Conservation (phyloP, 1,140 invertebrate species). For the Drosophila suzukii region DNA sequence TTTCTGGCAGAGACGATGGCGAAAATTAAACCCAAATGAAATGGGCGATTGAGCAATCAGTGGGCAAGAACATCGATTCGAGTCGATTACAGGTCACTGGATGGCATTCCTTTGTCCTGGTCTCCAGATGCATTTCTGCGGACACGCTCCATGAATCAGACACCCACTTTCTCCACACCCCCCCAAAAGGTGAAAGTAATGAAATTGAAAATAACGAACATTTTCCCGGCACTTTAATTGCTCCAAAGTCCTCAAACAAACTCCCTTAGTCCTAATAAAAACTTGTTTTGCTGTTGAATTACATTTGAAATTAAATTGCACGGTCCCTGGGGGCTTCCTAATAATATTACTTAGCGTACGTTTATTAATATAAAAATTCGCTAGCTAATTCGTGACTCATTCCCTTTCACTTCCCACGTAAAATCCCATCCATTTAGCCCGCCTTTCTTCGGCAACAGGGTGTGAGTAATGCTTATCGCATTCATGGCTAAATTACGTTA, state of each 20-base stretch:
- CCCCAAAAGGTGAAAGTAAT: constrained; percentile 1
- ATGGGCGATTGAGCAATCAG: constrained; percentile 44
- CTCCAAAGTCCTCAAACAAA: background rate
- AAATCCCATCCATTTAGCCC: constrained; percentile 39
- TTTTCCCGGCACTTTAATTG: constrained; percentile 15
- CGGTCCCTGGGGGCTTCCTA: constrained; percentile 9
- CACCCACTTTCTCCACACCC: background rate
- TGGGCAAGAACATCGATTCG: constrained; percentile 17
- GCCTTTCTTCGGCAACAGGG: constrained; percentile 17
- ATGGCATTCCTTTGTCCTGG: background rate
- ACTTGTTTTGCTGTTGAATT: constrained; percentile 33
- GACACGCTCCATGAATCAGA: constrained; percentile 1
- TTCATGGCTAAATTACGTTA: constrained; percentile 58
- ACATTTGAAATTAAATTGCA: constrained; percentile 42
- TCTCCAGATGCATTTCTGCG: constrained; percentile 13
- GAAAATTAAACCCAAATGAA: constrained; percentile 49
- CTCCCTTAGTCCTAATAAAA: background rate
- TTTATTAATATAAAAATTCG: constrained; percentile 13
- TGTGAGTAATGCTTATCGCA: constrained; percentile 44
- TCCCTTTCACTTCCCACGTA: constrained; percentile 1
- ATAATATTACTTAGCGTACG: background rate
- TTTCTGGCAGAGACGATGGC: background rate
- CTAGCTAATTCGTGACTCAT: constrained; percentile 25
- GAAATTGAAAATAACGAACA: constrained; percentile 19
- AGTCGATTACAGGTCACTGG: constrained; percentile 35